Evolutionary conservation across 1,140 invertebrate species (phyloP), one percentile per base, ranked within the genome.

Genomic region (Procambarus virginalis): DNA sequence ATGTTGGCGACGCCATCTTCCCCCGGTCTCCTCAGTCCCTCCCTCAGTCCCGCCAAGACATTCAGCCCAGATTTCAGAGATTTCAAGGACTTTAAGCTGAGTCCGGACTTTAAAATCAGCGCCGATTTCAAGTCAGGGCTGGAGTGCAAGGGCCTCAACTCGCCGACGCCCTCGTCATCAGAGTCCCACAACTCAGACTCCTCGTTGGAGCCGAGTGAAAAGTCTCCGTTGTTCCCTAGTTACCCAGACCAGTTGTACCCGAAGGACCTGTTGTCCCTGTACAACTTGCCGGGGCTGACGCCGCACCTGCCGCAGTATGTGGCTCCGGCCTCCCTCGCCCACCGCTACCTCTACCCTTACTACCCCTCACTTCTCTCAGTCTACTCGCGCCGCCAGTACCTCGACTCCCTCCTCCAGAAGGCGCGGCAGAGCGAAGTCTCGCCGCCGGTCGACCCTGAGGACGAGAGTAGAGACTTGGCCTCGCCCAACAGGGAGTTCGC

Each of bases 171-270:
- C 0, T 96, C 96, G 78, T 96, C 96, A 0, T 96, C 96, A 0
- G 96, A 97, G 86, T 96, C 96, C 0, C 96, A 96, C 89, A 96
- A 96, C 92, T 97, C 96, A 78, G 96, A 96, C 89, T 96, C 96
- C 10, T 96, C 96, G 0, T 94, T 96, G 22, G 96, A 96, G 92
- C 94, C 96, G 48, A 94, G 94, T 45, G 95, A 95, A 77, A 93
- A 95, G 75, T 93, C 94, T 92, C 34, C 34, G 34, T 58, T 91
- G 12, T 87, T 84, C 82, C 86, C 85, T 10, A 84, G 82, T 4
- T 86, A 88, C 70, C 80, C 81, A n/a, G 90, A 92, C 46, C 86
- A 89, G 49, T 73, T 88, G 9, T 87, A 84, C 83, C 84, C 81
- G 20, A 87, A 85, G 77, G 89, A 90, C 17, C 89, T 90, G 14